Conservation (phyloP, 2,888 invertebrate genomes). For the Nephrotoma flavescens region DNA sequence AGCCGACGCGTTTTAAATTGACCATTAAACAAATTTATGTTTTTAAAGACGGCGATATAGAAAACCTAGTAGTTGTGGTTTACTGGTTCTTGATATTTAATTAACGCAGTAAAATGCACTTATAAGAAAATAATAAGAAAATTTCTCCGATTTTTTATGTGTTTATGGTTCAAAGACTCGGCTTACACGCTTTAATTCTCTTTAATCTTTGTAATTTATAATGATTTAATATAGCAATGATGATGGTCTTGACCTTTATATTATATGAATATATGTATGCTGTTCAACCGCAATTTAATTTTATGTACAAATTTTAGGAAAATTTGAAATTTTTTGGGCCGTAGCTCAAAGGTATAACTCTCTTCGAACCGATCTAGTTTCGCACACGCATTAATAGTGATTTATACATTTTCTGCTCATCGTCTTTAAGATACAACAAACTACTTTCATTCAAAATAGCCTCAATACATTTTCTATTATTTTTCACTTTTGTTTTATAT, state of each 20-base stretch:
- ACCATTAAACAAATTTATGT: not conserved
- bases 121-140: not conserved
- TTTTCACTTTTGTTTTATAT: not conserved
- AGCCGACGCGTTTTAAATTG: not conserved
- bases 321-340: not conserved
- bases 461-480: not conserved
- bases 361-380: not conserved
- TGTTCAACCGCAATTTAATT: not conserved
- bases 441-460: not conserved
- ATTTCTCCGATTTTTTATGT: not conserved
- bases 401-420: not conserved
- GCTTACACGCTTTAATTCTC: not conserved
- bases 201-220: not conserved
- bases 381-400: not conserved
- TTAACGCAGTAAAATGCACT: not conserved
- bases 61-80: not conserved
- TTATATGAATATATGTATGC: not conserved
- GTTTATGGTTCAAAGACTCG: not conserved
- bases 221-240: not conserved
- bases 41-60: not conserved
- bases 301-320: not conserved
- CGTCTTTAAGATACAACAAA: not conserved
- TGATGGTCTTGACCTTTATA: not conserved
- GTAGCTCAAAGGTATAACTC: not conserved
- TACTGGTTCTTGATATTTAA: not conserved